Conservation (phyloP, 1,140 invertebrate genomes). For the Brachionus koreanus region DNA sequence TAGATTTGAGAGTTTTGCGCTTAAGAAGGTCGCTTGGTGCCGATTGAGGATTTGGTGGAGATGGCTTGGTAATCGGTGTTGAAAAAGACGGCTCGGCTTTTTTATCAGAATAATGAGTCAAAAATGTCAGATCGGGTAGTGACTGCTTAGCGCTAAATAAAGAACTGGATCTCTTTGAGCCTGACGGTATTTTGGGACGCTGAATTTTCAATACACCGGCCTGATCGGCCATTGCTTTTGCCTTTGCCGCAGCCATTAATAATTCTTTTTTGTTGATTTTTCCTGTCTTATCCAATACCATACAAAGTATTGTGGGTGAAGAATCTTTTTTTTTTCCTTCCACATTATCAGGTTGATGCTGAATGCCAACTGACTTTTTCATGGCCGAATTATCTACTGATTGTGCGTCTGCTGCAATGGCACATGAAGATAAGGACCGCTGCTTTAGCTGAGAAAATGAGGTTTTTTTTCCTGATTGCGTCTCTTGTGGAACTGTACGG, state of each 20-base stretch:
- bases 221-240: not conserved
- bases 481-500: not conserved
- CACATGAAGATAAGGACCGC: conserved; percentile 13
- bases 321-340: not conserved
- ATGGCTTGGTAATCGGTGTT: not conserved
- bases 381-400: not conserved
- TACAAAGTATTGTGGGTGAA: conserved; percentile 21
- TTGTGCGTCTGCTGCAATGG: not conserved
- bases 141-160: not conserved
- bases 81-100: not conserved
- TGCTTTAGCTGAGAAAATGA: conserved; percentile 40
- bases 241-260: not conserved
- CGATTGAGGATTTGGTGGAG: not conserved
- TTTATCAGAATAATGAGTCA: conserved; percentile 30
- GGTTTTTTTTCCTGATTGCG: conserved; percentile 11
- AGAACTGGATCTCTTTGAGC: not conserved
- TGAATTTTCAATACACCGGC: conserved; percentile 7
- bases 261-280: conserved; percentile 22
- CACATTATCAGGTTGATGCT: not conserved
- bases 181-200: not conserved
- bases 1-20: conserved; percentile 42
- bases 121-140: conserved; percentile 42
- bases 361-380: conserved; percentile 42
- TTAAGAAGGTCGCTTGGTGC: conserved; percentile 1
- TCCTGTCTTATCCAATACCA: conserved; percentile 19